phyloP scores from a whole-genome alignment of 2,888 invertebrate species.

The Sinodicranocentrus sp. region DNA sequence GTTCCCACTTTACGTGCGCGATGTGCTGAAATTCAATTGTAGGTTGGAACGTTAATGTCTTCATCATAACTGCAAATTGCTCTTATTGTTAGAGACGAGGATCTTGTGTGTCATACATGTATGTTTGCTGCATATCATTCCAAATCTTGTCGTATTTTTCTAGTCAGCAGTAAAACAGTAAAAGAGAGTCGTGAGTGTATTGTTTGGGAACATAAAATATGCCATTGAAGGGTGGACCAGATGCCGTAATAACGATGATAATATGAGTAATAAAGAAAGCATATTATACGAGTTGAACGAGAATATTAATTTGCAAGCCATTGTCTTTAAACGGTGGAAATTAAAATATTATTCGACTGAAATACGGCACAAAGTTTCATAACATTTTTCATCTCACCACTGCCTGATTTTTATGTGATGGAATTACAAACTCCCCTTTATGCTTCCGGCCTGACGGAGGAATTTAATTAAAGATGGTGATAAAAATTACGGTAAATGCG shows the following conservation, averaged over 20 bases:
- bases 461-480: constrained; percentile 27
- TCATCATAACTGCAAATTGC: constrained; percentile 15
- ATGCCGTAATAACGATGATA: not conserved
- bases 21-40: not conserved
- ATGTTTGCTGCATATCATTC: not conserved
- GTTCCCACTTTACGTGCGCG: not conserved
- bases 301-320: not conserved
- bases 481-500: constrained; percentile 16
- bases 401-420: no score
- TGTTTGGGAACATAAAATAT: not conserved
- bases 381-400: no score
- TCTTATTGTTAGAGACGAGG: not conserved
- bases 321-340: not conserved
- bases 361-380: not conserved
- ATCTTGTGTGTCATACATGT: no score
- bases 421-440: no score
- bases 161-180: not conserved
- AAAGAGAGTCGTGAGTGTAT: not conserved
- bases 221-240: not conserved
- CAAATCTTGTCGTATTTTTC: not conserved
- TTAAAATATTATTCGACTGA: not conserved
- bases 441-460: not conserved
- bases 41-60: not conserved
- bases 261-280: not conserved
- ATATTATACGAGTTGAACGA: not conserved